Evolutionary conservation across 2,113 vertebrate species (phyloP).

Genomic region (Perccottus glenii): DNA sequence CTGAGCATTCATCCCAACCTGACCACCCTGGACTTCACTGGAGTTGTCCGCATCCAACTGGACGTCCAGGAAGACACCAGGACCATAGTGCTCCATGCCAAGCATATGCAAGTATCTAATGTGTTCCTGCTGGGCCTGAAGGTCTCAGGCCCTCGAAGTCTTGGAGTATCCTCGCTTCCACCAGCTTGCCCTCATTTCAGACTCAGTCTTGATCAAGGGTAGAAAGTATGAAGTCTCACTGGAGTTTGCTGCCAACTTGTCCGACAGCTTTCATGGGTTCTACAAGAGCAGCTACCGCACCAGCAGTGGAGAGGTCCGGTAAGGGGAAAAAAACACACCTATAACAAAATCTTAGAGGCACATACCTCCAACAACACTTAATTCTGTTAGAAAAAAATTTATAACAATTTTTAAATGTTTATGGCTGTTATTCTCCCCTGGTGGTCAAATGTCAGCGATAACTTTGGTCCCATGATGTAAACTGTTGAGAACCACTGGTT

Average conservation of each 20-base stretch:
- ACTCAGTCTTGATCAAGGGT: slow-evolving; percentile 70
- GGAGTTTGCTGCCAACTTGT: slow-evolving; percentile 83
- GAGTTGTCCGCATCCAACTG: slow-evolving; percentile 78
- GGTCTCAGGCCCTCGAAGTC: slow-evolving; percentile 61
- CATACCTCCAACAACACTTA: too few relatives aligned
- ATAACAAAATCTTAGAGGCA: too few relatives aligned
- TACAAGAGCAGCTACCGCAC: slow-evolving; percentile 91
- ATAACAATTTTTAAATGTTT: background rate
- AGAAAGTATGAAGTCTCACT: slow-evolving; percentile 78
- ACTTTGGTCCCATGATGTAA: too few relatives aligned
- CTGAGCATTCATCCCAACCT: slow-evolving; percentile 89
- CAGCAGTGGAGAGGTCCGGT: slow-evolving; percentile 84
- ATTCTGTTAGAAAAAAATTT: too few relatives aligned
- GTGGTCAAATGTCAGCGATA: too few relatives aligned
- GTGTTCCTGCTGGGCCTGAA: slow-evolving; percentile 64
- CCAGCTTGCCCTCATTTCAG: slow-evolving; percentile 82
- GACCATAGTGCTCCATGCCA: slow-evolving; percentile 85
- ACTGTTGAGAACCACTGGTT: too few relatives aligned
- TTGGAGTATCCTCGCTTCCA: slow-evolving; percentile 79
- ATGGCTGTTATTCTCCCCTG: too few relatives aligned
- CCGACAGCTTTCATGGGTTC: slow-evolving; percentile 86
- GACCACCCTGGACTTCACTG: slow-evolving; percentile 81
- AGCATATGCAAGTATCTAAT: slow-evolving; percentile 74
- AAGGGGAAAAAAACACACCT: slow-evolving; percentile 29
- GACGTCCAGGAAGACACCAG: slow-evolving; percentile 72